Base-by-base conservation (phyloP, 2,113 vertebrate species). In the Siniperca knerii region DNA sequence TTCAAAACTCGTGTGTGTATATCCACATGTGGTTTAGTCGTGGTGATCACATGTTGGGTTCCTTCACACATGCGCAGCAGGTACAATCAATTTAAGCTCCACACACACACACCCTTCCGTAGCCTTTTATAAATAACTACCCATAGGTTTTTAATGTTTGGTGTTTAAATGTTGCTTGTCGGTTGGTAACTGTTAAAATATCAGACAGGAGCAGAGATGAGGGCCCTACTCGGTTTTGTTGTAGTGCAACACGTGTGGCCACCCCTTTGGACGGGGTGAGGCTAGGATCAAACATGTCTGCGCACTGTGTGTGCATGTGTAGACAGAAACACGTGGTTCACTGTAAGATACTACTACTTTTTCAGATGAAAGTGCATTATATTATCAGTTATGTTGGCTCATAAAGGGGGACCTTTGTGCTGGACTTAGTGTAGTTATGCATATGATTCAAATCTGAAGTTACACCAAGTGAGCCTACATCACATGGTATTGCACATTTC, bases 251-350 rank as follows among this genome's bases (percentile, higher is more conserved):
- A 94, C 89, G 92, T 94, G 42, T 37, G 13, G 79, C 73, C 50
- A 70, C 29, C 67, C 48, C 18, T 60, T n/a, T 86, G 88, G 84
- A 85, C 81, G 75, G 87, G 57, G 73, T 77, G 84, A 71, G 77
- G 90, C 68, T 16, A 74, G 87, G 87, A 78, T 86, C 90, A 92
- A 93, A 93, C 12, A 90, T 90, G 90, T 93, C 93, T 89, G 90
- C 90, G 42, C 88, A 5, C 69, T 79, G 57, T 83, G 8, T 66
- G 62, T 69, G 77, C 75, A 64, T 78, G 68, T 69, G 52, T 75
- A 15, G 57, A 84, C 2, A 8, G 46, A 70, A 58, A 91, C 94
- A 94, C 92, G 93, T 95, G 95, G 93, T 77, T 82, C 58, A 48
- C 57, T 67, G 44, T 25, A 25, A 8, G 8, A 35, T 11, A 16